phyloP scores from a whole-genome alignment of 2,113 vertebrate genomes.

The Sebastes fasciatus region DNA sequence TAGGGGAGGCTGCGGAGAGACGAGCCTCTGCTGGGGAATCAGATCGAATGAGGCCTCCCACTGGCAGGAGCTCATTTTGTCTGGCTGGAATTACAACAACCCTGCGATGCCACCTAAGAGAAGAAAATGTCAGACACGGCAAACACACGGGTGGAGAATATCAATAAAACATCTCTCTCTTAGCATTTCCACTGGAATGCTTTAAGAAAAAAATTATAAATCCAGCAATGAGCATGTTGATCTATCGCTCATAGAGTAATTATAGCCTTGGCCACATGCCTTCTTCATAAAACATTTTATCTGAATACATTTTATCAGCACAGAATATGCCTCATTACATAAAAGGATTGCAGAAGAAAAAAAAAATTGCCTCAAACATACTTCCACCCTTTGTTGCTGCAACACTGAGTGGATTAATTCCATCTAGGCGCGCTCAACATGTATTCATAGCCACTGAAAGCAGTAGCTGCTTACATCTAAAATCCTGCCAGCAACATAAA shows the following conservation, averaged over 20 bases:
- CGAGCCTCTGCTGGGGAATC: conserved; percentile 62
- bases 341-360: conserved; percentile 21
- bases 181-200: conserved; percentile 17
- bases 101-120: conserved; percentile 39
- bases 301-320: conserved; percentile 21
- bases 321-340: conserved; percentile 41
- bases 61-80: conserved; percentile 72
- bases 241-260: conserved; percentile 11
- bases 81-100: conserved; percentile 71
- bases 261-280: conserved; percentile 26
- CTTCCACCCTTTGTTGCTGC: conserved; percentile 50
- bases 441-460: conserved; percentile 60
- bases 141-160: conserved; percentile 51
- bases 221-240: not conserved
- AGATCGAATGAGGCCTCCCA: conserved; percentile 72
- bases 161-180: conserved; percentile 41
- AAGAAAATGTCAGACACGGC: conserved; percentile 53
- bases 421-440: conserved; percentile 53
- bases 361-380: conserved; percentile 28
- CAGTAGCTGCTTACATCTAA: conserved; percentile 66
- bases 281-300: conserved; percentile 35
- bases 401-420: conserved; percentile 70
- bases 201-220: not conserved
- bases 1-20: conserved; percentile 61
- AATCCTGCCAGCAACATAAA: conserved; percentile 74